Evolutionary conservation across 1,140 invertebrate genomes (phyloP), one percentile per base, ranked within the genome.

Genomic region (Drosophila saltans): DNA sequence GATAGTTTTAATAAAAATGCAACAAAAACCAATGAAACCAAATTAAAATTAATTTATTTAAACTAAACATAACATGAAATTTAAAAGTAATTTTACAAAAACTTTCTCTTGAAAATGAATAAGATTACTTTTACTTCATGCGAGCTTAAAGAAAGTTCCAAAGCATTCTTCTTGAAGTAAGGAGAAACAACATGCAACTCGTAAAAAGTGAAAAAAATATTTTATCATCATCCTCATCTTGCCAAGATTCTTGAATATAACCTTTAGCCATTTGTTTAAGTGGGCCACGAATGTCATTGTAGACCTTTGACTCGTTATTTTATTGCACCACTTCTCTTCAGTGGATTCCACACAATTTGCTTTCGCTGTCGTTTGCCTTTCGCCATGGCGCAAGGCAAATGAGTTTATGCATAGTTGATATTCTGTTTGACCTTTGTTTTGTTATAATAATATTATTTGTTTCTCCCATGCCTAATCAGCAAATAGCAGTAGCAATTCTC

Each of bases 331-430:
- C 16, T 24, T 48, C 16, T 48, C 7, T 21, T 24, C 33, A 48
- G 43, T 48, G 43, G 24, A 48, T 48, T 21, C 45, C 45, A 24
- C 16, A 48, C 45, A 48, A 48, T 48, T 48, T 56, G 9, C 52
- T 58, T 55, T 55, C 48, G 26, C 48, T 78, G 39, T 21, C 61
- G 60, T 43, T 43, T 59, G 40, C 62, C 70, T 58, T 58, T 36
- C 6, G 6, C 6, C 6, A 36, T 36, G 33, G 33, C 33, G 6
- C 3, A 7, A 36, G 61, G 66, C 66, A 82, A 80, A 86, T 85
- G 75, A 61, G 72, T 72, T 67, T 80, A 70, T 86, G 83, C 83
- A 86, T 86, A 77, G 72, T 68, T 88, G 65, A 86, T 81, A 72
- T 78, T 57, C 68, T 52, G 28, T 66, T 76, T 39, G 30, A 33